These are phyloP conservation scores for Saxidomus purpurata DNA, from an alignment of 1,140 invertebrate genomes.

Conservation along the genomic window DNA sequence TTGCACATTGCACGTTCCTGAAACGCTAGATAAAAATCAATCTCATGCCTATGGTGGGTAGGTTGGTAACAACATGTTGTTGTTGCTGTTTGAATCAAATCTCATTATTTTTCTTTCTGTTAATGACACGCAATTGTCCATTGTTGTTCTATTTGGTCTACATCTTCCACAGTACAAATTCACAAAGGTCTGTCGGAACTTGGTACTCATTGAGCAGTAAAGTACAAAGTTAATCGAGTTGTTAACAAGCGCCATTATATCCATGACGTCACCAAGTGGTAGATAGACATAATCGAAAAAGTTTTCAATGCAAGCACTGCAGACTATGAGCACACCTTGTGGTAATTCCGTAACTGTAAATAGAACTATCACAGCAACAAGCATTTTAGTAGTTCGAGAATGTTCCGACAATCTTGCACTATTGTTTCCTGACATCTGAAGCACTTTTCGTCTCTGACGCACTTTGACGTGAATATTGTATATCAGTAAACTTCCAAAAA, in stretches of 20 bases:
- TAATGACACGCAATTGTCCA: not conserved
- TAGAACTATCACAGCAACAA: slow-evolving; percentile 94
- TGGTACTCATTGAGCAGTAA: slow-evolving; percentile 97
- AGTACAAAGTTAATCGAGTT: slow-evolving; percentile 97
- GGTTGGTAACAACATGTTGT: not conserved
- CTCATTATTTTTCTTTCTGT: not conserved
- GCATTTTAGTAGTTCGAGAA: slow-evolving; percentile 96
- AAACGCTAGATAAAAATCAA: too few relatives aligned
- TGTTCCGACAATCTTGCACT: slow-evolving; percentile 88
- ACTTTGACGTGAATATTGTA: slow-evolving; percentile 88
- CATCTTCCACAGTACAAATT: slow-evolving; percentile 76
- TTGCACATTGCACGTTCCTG: too few relatives aligned
- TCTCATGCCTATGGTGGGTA: too few relatives aligned
- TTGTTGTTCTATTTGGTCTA: not conserved
- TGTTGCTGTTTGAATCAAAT: slow-evolving; percentile 5
- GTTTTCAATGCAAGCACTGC: slow-evolving; percentile 79
- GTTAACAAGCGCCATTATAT: slow-evolving; percentile 96
- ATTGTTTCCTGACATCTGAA: slow-evolving; percentile 83
- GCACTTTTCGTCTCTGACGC: slow-evolving; percentile 79
- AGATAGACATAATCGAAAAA: slow-evolving; percentile 85
- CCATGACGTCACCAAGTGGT: slow-evolving; percentile 95
- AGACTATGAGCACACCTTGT: slow-evolving; percentile 87
- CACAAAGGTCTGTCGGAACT: slow-evolving; percentile 95
- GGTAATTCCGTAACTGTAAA: slow-evolving; percentile 96
- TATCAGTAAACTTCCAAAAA: slow-evolving; percentile 87